Percentiles rank a stretch among this genome's conserved stretches.
Evolutionary conservation across 2,113 vertebrate species (phyloP).

Genomic region (Dasypus novemcinctus): DNA sequence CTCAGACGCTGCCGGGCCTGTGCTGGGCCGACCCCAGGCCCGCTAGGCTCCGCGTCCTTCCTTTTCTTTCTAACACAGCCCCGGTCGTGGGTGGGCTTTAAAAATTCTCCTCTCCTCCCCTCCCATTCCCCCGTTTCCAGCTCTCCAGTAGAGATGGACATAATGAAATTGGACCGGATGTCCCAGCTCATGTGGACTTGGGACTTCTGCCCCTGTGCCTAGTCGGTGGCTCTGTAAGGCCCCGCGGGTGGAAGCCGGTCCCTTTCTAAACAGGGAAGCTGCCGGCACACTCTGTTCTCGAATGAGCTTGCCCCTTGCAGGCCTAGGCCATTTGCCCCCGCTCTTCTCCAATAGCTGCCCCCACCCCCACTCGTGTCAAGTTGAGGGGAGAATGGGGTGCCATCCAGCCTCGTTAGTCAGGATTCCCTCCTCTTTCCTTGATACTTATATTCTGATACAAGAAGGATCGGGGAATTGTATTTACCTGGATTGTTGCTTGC

Average conservation of each 20-base stretch:
- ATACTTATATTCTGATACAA: background rate
- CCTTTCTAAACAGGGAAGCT: rapidly evolving
- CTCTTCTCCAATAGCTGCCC: too few species aligned
- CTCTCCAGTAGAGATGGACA: too few species aligned
- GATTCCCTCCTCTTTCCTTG: background rate
- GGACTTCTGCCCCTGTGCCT: background rate
- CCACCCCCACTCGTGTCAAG: background rate
- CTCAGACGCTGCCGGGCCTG: too few species aligned
- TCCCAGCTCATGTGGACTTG: rapidly evolving
- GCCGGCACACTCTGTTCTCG: too few species aligned
- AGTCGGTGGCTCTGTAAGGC: background rate
- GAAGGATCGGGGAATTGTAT: background rate
- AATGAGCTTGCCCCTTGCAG: background rate
- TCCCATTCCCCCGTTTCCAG: too few species aligned
- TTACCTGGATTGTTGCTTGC: background rate
- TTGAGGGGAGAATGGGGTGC: background rate
- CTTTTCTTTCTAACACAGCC: background rate
- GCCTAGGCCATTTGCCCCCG: background rate
- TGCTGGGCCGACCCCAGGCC: too few species aligned
- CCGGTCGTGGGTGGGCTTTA: background rate
- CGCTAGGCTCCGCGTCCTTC: too few species aligned
- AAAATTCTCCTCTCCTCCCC: background rate
- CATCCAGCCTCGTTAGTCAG: background rate
- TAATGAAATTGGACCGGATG: background rate
- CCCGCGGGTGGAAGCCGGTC: background rate